Conservation (phyloP, 2,888 invertebrate genomes). For the Drosophila nr. perissopoda region DNA sequence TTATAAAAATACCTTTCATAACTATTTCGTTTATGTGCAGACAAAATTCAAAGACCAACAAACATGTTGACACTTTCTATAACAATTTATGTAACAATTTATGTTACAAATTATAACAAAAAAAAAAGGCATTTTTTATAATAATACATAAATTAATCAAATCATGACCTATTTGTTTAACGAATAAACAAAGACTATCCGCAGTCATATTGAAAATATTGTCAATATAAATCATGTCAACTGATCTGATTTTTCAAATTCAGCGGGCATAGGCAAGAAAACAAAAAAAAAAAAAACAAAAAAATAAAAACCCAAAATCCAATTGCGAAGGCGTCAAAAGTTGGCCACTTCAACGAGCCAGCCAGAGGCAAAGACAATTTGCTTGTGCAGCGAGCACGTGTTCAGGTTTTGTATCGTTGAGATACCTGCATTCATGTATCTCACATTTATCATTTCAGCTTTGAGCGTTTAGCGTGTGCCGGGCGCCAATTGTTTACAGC, state of each 20-base stretch:
- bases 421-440: slow-evolving; percentile 31
- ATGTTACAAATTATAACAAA: no score
- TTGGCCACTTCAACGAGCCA: slow-evolving; percentile 1
- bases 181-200: slow-evolving; percentile 20
- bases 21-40: neutral
- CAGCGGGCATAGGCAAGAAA: slow-evolving; percentile 16
- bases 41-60: neutral
- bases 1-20: neutral
- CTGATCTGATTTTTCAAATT: slow-evolving; percentile 35
- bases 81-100: no score
- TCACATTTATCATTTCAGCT: slow-evolving; percentile 33
- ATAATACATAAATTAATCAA: slow-evolving; percentile 36
- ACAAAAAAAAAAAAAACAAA: neutral
- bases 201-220: slow-evolving; percentile 36
- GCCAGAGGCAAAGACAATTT: slow-evolving; percentile 19
- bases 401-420: slow-evolving; percentile 49
- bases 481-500: slow-evolving; percentile 52
- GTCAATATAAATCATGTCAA: slow-evolving; percentile 64
- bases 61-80: neutral
- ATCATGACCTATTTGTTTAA: slow-evolving; percentile 46
- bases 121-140: slow-evolving; percentile 6
- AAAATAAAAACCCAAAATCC: slow-evolving; percentile 9
- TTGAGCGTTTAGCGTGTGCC: slow-evolving; percentile 20
- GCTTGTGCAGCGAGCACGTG: slow-evolving; percentile 57
- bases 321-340: slow-evolving; percentile 26